Evolutionary conservation across 2,888 invertebrate genomes (phyloP).

Genomic region (Apeira syringaria): DNA sequence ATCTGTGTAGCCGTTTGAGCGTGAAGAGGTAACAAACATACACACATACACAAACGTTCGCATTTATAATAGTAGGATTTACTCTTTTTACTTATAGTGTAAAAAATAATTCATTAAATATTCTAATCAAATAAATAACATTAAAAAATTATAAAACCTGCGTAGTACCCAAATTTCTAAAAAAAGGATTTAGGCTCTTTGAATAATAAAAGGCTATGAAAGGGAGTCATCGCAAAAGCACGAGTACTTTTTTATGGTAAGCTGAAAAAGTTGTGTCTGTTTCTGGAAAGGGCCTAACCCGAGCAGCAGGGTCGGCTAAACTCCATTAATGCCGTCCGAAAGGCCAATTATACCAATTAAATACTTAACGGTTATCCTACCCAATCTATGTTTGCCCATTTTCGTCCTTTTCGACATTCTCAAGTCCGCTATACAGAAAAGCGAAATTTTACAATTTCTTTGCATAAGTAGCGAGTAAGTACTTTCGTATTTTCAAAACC

Average conservation of each 20-base stretch:
- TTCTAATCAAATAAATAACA: too few species aligned
- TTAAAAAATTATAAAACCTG: too few species aligned
- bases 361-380: conserved; percentile 61
- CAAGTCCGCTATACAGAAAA: conserved; percentile 12
- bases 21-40: too few species aligned
- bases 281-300: conserved; percentile 52
- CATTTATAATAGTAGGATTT: too few species aligned
- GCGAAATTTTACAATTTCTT: conserved; percentile 6
- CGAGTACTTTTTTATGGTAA: conserved; percentile 49
- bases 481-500: conserved; percentile 5
- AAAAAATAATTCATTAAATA: too few species aligned
- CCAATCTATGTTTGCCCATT: conserved; percentile 23
- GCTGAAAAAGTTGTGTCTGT: conserved; percentile 60
- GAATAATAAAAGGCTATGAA: conserved; percentile 72
- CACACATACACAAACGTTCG: too few species aligned
- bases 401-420: conserved; percentile 14
- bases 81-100: too few species aligned
- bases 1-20: too few species aligned
- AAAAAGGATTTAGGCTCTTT: conserved; percentile 50
- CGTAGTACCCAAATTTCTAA: conserved; percentile 54
- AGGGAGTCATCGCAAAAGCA: conserved; percentile 60
- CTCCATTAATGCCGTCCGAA: conserved; percentile 68
- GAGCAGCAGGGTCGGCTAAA: conserved; percentile 44
- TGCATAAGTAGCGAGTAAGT: conserved; percentile 11
- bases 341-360: conserved; percentile 80